A percentile compares a stretch with the other conserved stretches of the same genome.
These are phyloP conservation scores for Drosophila planitibia DNA, from an alignment of 2,888 invertebrate species.

Conservation along the genomic window DNA sequence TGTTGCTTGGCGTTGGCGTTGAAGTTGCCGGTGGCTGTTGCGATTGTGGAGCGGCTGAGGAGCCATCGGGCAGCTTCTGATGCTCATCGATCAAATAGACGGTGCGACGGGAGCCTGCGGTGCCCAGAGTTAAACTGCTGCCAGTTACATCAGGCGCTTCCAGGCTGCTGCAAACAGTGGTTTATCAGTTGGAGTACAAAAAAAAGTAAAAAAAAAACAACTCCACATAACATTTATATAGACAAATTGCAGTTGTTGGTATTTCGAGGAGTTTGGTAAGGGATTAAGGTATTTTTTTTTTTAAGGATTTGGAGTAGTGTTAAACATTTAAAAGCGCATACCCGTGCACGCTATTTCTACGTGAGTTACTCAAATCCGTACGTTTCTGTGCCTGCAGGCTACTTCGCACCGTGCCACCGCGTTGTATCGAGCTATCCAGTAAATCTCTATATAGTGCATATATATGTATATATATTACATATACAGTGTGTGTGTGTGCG, in stretches of 20 bases:
- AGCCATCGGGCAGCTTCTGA: constrained; percentile 85
- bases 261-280: not conserved
- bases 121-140: constrained; percentile 89
- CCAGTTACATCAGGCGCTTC: constrained; percentile 85
- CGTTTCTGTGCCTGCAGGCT: constrained; percentile 86
- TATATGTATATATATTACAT: constrained; percentile 24
- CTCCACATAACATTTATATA: constrained; percentile 14
- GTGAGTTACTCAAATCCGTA: constrained; percentile 85
- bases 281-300: constrained; percentile 5
- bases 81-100: constrained; percentile 92
- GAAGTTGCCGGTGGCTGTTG: constrained; percentile 41
- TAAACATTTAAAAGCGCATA: constrained; percentile 80
- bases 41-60: constrained; percentile 72
- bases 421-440: constrained; percentile 87
- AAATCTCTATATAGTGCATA: constrained; percentile 84
- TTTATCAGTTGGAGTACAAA: constrained; percentile 8
- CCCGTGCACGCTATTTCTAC: constrained; percentile 89
- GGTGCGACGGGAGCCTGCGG: constrained; percentile 93
- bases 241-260: constrained; percentile 12
- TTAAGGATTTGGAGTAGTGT: constrained; percentile 40
- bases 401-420: constrained; percentile 87
- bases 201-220: not conserved
- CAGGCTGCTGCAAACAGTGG: constrained; percentile 71
- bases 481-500: constrained; percentile 29
- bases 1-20: constrained; percentile 43